These are phyloP conservation scores for Mus caroli DNA, from an alignment of 2,797 vertebrate species.

Conservation along the genomic window DNA sequence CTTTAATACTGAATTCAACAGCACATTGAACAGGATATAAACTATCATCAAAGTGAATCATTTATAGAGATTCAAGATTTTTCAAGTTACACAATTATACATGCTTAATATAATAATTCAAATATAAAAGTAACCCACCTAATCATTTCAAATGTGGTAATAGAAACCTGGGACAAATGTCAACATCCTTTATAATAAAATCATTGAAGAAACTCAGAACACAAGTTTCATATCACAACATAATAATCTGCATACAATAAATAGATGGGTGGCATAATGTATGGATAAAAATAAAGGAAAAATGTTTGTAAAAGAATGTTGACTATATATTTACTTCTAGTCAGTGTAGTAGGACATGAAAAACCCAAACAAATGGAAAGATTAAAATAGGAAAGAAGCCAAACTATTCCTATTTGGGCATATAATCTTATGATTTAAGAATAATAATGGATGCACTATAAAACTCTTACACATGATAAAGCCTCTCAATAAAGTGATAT, in stretches of 20 bases:
- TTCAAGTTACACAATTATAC: not conserved
- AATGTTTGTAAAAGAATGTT: not conserved
- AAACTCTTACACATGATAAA: not conserved
- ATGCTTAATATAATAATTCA: not conserved
- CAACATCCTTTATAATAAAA: not conserved
- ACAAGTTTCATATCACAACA: not conserved
- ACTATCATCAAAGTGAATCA: not conserved
- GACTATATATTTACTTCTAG: not conserved
- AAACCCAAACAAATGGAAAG: not conserved
- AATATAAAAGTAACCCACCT: not conserved
- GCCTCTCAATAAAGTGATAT: not conserved
- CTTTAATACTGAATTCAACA: not conserved
- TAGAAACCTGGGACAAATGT: not conserved
- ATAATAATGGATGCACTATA: not conserved
- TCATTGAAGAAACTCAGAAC: not conserved
- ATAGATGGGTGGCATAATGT: not conserved
- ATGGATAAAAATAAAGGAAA: not conserved
- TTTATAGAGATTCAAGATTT: not conserved
- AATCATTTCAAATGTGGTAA: not conserved
- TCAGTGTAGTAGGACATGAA: not conserved
- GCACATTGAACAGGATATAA: not conserved
- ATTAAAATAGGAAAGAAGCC: not conserved
- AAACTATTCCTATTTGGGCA: not conserved
- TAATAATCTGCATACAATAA: not conserved
- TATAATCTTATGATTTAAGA: not conserved